Evolutionary conservation across 2,113 vertebrate genomes (phyloP), one percentile per base, ranked within the genome.

Genomic region (Sander lucioperca): DNA sequence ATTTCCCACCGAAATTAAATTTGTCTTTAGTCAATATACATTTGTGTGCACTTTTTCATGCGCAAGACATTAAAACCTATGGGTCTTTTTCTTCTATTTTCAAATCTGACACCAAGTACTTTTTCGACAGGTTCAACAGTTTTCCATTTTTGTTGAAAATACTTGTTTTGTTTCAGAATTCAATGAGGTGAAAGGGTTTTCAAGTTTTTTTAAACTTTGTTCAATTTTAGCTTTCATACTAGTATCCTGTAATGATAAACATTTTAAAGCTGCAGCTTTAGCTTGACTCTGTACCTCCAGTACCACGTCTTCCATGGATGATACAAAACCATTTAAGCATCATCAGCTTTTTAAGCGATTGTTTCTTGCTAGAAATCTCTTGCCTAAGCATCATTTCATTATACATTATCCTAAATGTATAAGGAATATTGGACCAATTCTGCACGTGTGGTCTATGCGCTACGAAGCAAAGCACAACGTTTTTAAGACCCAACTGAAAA

Each of bases 311-410:
- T n/a, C n/a, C n/a, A n/a, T n/a, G n/a, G n/a, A 84, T 36, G 83
- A 80, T 56, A 79, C 13, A 91, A 85, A 66, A 62, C 88, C 47
- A 53, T 91, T 61, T 71, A 72, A 84, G n/a, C 78, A 88, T 62
- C 71, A 80, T 58, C 14, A 43, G 33, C 58, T 80, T 54, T 85
- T 75, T 27, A 80, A 85, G 18, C 10, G 9, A 7, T 1, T 85
- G 5, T 64, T 63, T 85, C 70, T 65, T 70, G 2, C 47, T 8
- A 58, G 11, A 62, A 75, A 71, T 30, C 72, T 72, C 15, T 48
- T 80, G 13, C 77, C 72, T 23, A 75, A 74, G 36, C 70, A 79
- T 74, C 76, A 84, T 56, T 79, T 84, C 8, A 73, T 84, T 53
- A 68, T 6, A 0, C 70, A 69, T 58, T 79, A 84, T 67, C 59